Percentiles rank a stretch among this genome's conserved stretches.
phyloP scores from a whole-genome alignment of 1,140 invertebrate genomes.

The Drosophila carrolli region DNA sequence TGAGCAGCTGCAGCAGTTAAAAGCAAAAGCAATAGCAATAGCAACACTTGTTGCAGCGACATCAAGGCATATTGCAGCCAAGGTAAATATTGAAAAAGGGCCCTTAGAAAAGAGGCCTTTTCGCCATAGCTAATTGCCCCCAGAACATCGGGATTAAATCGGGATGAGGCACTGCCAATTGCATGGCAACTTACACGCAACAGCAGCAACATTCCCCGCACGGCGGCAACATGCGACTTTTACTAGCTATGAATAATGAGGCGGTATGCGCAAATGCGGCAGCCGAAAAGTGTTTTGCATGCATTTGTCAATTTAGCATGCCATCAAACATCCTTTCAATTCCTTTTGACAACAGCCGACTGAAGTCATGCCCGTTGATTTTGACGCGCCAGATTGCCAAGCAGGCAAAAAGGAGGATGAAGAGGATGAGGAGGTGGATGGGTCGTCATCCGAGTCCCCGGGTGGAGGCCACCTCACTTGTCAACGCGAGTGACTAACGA shows the following conservation, averaged over 20 bases:
- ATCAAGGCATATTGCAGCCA: not conserved
- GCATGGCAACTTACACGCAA: conserved; percentile 65
- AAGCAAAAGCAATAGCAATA: not conserved
- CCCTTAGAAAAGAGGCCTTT: not conserved
- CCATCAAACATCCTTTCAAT: conserved; percentile 81
- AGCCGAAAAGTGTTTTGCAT: conserved; percentile 67
- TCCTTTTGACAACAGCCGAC: conserved; percentile 70
- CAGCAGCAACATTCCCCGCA: conserved; percentile 2
- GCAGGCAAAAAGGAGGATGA: conserved; percentile 16
- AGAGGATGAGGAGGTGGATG: too few species aligned
- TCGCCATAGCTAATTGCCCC: conserved; percentile 16
- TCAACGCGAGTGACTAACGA: conserved; percentile 75
- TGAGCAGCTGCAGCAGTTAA: conserved; percentile 15
- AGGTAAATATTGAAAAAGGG: not conserved
- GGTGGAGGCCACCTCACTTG: conserved; percentile 38
- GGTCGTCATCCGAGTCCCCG: too few species aligned
- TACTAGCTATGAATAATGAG: conserved; percentile 75
- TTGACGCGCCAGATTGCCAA: conserved; percentile 61
- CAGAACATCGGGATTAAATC: conserved; percentile 14
- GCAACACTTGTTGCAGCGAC: conserved; percentile 29
- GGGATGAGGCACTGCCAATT: conserved; percentile 37
- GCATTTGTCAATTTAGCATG: conserved; percentile 79
- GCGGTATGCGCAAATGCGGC: conserved; percentile 44
- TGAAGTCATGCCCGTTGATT: conserved; percentile 50
- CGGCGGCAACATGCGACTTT: conserved; percentile 41